Base-by-base conservation (phyloP, 2,113 vertebrate species). In the Heterotilapia buettikoferi region DNA sequence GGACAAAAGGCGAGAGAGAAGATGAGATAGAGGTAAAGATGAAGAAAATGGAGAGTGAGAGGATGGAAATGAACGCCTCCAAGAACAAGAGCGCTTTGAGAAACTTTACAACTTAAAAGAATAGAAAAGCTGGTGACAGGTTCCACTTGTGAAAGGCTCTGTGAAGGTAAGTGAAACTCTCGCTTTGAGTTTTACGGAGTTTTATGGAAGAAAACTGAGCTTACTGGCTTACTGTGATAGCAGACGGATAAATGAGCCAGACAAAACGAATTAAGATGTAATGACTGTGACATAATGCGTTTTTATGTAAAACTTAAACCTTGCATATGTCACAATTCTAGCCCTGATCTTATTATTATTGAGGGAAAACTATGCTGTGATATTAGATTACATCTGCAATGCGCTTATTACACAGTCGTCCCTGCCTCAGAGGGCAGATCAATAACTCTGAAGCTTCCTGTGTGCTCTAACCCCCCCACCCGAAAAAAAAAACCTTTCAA, bases 311-410 rank as follows among this genome's bases (percentile, higher is more conserved):
- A 82, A 84, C 73, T 21, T 54, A 83, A 85, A 81, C 16, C 11
- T n/a, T 54, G n/a, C 4, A 1, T 13, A 24, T 53, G 45, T 78
- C 9, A 53, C 54, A 80, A 24, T 13, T 40, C 3, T 19, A n/a
- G 21, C 36, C 19, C 29, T 47, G 31, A 50, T 47, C 13, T 54
- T 45, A 21, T 47, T 45, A 6, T 7, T 57, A 24, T 59, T 38
- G 56, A 52, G 6, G 29, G 8, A 19, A 38, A 84, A 16, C 81
- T 78, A 26, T 24, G 13, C 9, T 40, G 83, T 83, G n/a, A 92
- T 90, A 93, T 94, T 85, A 78, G 81, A 83, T 94, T 91, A 79
- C 90, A 95, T 63, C 93, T 80, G 93, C 93, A 95, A 73, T 94
- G 92, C 83, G 88, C 88, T 88, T 63, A 84, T 90, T 57, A 78